phyloP scores from a whole-genome alignment of 2,888 invertebrate species.

The Callinectes sapidus region DNA sequence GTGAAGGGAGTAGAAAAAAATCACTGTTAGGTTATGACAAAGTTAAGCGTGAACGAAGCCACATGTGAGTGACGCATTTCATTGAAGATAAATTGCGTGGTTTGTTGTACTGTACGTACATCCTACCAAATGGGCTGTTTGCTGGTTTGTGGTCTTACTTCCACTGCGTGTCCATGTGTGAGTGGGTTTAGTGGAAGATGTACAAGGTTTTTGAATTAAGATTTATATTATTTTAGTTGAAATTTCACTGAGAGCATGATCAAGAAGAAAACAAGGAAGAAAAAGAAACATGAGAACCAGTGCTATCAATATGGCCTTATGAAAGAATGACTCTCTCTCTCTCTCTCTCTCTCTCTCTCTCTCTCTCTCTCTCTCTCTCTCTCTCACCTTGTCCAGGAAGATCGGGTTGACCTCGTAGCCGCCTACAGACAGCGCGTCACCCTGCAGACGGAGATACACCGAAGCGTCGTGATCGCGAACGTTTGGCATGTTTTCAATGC shows the following conservation, averaged over 20 bases:
- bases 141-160: too few species aligned
- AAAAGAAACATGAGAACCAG: background rate
- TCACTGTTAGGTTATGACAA: background rate
- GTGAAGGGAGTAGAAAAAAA: background rate
- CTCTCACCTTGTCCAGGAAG: conserved; percentile 83
- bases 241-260: too few species aligned
- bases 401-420: conserved; percentile 92
- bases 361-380: conserved; percentile 33
- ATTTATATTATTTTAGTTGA: too few species aligned
- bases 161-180: too few species aligned
- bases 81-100: too few species aligned
- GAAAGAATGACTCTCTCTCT: background rate
- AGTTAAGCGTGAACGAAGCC: background rate
- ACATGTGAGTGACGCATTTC: too few species aligned
- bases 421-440: conserved; percentile 88
- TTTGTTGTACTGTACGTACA: too few species aligned
- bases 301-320: background rate
- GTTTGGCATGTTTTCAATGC: conserved; percentile 86
- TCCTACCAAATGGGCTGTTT: too few species aligned
- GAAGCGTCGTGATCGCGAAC: conserved; percentile 90
- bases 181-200: too few species aligned
- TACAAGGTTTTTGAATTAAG: too few species aligned
- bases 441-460: conserved; percentile 89
- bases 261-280: background rate
- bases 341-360: conserved; percentile 42